Conservation (phyloP, 2,797 vertebrate genomes). For the Silurus aristotelis region DNA sequence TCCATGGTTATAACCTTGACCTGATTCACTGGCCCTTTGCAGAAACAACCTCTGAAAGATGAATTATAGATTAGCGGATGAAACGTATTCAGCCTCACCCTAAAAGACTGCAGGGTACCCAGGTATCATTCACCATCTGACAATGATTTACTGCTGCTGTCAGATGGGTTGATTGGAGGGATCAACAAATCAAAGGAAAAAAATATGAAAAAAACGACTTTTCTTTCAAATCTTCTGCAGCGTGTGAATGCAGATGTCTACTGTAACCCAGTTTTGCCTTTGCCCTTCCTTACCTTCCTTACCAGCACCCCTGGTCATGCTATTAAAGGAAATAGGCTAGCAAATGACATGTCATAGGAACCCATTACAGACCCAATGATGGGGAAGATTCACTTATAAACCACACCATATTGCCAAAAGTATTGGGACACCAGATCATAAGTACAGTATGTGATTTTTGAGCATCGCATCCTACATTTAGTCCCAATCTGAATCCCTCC, state of each 20-base stretch:
- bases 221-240: not conserved
- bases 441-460: no score
- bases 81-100: not conserved
- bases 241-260: not conserved
- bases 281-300: not conserved
- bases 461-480: not conserved
- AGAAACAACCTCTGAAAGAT: slow-evolving; percentile 40
- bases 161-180: not conserved
- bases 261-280: not conserved
- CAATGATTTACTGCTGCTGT: slow-evolving; percentile 1
- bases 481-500: no score
- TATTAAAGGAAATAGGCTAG: slow-evolving; percentile 74
- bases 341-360: slow-evolving; percentile 70
- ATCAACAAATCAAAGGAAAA: not conserved
- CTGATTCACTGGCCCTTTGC: slow-evolving; percentile 32
- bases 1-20: slow-evolving; percentile 54
- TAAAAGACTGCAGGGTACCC: not conserved
- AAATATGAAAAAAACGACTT: not conserved
- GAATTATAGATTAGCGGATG: slow-evolving; percentile 42
- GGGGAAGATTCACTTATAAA: slow-evolving; percentile 54
- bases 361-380: slow-evolving; percentile 58
- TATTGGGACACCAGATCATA: no score
- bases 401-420: not conserved
- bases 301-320: not conserved
- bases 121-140: not conserved